A percentile compares a stretch with the other conserved stretches of the same genome.
Conservation (phyloP, 2,888 invertebrate genomes). For the Oscheius myriophilus region DNA sequence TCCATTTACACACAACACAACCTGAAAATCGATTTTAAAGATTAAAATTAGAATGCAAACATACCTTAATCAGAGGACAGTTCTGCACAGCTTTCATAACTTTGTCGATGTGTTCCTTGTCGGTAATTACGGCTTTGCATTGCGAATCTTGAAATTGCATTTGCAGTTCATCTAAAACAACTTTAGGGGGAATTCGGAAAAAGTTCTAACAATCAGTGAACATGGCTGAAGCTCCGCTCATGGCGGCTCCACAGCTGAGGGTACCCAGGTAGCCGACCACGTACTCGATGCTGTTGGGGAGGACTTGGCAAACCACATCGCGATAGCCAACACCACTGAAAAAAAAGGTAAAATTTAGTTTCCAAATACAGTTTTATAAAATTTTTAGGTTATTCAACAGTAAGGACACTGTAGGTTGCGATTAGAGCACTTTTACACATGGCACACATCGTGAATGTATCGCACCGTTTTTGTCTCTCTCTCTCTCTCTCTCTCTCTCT, state of each 20-base stretch:
- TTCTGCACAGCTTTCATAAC: slow-evolving; percentile 44
- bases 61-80: slow-evolving; percentile 33
- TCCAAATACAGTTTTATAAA: too few species aligned
- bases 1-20: slow-evolving; percentile 19
- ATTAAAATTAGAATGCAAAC: neutral
- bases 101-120: slow-evolving; percentile 38
- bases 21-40: slow-evolving; percentile 14
- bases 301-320: slow-evolving; percentile 58
- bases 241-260: slow-evolving; percentile 48
- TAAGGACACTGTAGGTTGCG: too few species aligned
- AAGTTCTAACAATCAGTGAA: slow-evolving; percentile 63
- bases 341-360: neutral
- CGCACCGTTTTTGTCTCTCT: too few species aligned
- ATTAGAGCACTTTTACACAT: too few species aligned
- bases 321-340: slow-evolving; percentile 43
- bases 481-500: too few species aligned
- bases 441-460: too few species aligned
- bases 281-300: slow-evolving; percentile 58
- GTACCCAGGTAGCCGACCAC: slow-evolving; percentile 47
- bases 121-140: slow-evolving; percentile 43
- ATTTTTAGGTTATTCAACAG: too few species aligned
- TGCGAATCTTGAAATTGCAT: slow-evolving; percentile 52
- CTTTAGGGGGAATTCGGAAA: too few species aligned
- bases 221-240: slow-evolving; percentile 56
- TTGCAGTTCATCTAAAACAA: slow-evolving; percentile 52